These are phyloP conservation scores for Drosophila bunnanda DNA, from an alignment of 2,888 invertebrate species.

Conservation along the genomic window DNA sequence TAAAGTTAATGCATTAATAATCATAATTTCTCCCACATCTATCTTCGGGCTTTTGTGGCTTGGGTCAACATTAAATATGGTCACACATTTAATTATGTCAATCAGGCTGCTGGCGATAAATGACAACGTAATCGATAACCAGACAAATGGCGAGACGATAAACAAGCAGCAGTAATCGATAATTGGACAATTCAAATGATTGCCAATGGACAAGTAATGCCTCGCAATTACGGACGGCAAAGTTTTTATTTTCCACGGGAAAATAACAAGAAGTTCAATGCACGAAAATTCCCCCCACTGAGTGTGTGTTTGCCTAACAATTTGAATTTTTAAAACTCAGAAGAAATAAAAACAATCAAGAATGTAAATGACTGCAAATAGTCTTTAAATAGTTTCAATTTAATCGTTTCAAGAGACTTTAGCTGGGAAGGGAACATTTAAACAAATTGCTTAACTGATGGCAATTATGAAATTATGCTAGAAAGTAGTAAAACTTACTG, in stretches of 20 bases:
- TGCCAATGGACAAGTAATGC: not conserved
- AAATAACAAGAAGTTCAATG: conserved; percentile 15
- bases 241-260: not conserved
- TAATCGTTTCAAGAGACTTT: not conserved
- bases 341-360: not conserved
- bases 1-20: conserved; percentile 68
- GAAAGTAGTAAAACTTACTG: not conserved
- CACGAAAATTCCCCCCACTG: not conserved
- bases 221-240: not conserved
- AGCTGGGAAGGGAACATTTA: not conserved
- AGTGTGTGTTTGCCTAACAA: conserved; percentile 3
- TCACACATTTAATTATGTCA: conserved; percentile 68
- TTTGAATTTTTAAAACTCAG: conserved; percentile 8
- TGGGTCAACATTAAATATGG: conserved; percentile 60
- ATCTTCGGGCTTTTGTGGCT: conserved; percentile 49
- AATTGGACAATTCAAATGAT: conserved; percentile 18
- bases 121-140: conserved; percentile 58
- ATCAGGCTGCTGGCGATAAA: conserved; percentile 50
- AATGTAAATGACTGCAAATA: conserved; percentile 8
- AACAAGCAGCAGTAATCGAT: conserved; percentile 23
- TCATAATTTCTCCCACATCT: conserved; percentile 47
- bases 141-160: conserved; percentile 25
- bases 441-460: not conserved
- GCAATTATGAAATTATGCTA: not conserved
- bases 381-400: not conserved